Percentiles rank a stretch among this genome's conserved stretches.
These are phyloP conservation scores for Sphecodes monilicornis DNA, from an alignment of 2,888 invertebrate species.

Conservation along the genomic window DNA sequence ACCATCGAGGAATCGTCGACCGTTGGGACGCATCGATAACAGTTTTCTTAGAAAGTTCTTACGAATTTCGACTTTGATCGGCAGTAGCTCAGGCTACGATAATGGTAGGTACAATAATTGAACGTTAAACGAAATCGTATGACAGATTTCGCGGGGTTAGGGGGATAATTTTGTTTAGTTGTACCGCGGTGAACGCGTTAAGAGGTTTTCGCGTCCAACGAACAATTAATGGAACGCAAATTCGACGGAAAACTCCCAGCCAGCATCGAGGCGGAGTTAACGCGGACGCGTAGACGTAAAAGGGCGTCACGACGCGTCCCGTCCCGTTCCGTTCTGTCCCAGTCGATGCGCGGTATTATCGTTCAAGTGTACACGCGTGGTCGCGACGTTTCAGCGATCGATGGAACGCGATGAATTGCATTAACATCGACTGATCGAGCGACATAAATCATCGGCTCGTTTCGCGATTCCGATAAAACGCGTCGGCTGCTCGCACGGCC, in stretches of 20 bases:
- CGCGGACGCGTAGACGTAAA: background rate
- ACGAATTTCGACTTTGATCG: background rate
- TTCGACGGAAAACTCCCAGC: background rate
- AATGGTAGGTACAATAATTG: too few species aligned
- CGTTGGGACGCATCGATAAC: background rate
- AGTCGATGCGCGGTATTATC: background rate
- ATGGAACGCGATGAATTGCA: conserved; percentile 56
- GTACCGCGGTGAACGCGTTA: background rate
- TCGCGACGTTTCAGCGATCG: conserved; percentile 39
- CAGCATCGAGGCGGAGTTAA: background rate
- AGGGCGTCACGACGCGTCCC: background rate
- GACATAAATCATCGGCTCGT: conserved; percentile 59
- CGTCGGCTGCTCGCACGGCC: conserved; percentile 40
- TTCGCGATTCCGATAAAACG: conserved; percentile 55
- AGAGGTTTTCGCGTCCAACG: conserved; percentile 4
- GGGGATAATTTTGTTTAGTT: background rate
- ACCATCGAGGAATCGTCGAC: too few species aligned
- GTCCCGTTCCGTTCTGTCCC: background rate
- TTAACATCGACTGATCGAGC: conserved; percentile 55
- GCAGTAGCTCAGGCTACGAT: background rate
- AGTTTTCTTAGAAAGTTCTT: background rate
- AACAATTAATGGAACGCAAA: conserved; percentile 7
- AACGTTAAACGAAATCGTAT: background rate
- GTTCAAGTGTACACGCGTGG: conserved; percentile 32
- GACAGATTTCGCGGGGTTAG: background rate